phyloP scores from a whole-genome alignment of 2,888 invertebrate genomes.

The Eupithecia vulgata region DNA sequence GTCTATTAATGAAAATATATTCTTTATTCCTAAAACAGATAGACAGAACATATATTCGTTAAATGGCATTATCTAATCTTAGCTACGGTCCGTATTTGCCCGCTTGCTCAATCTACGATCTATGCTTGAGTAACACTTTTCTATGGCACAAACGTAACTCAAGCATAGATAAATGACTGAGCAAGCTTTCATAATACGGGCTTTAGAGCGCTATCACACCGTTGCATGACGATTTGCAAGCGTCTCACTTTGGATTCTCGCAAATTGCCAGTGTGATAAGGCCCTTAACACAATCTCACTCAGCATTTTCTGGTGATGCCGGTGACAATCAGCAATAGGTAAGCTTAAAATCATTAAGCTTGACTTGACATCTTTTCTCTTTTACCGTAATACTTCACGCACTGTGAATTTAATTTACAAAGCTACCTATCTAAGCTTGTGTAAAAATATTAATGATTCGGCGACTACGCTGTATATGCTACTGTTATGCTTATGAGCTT shows the following conservation, averaged over 20 bases:
- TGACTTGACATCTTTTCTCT: background rate
- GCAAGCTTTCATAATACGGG: too few relatives aligned
- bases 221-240: too few relatives aligned
- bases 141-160: too few relatives aligned
- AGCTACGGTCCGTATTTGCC: background rate
- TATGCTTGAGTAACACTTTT: too few relatives aligned
- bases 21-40: conserved; percentile 58
- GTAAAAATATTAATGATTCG: conserved; percentile 67
- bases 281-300: too few relatives aligned
- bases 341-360: conserved; percentile 9
- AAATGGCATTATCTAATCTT: conserved; percentile 38
- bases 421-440: conserved; percentile 76
- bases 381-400: conserved; percentile 42
- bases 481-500: conserved; percentile 51
- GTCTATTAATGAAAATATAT: conserved; percentile 46
- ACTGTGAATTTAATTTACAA: conserved; percentile 66
- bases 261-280: too few relatives aligned
- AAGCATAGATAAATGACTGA: too few relatives aligned
- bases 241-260: too few relatives aligned
- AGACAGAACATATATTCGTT: conserved; percentile 49
- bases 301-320: background rate
- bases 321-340: too few relatives aligned
- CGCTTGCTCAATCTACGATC: too few relatives aligned
- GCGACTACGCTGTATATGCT: conserved; percentile 51
- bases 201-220: too few relatives aligned